Conservation (phyloP, 1,140 invertebrate species). For the Zaprionus gabonicus region DNA sequence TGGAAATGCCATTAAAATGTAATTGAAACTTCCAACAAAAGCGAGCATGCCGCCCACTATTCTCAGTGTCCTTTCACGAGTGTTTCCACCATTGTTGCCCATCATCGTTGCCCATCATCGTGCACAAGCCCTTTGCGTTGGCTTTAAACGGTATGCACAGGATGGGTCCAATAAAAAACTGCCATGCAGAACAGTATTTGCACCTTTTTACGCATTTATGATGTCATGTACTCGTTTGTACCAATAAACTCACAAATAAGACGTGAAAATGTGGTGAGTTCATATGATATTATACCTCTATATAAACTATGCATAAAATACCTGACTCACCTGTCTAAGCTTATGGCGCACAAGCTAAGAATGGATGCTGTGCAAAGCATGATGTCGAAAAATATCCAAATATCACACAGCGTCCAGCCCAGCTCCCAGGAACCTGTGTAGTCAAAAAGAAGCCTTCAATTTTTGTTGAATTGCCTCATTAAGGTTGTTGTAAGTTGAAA, state of each 20-base stretch:
- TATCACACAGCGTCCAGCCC: constrained; percentile 91
- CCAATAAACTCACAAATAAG: constrained; percentile 26
- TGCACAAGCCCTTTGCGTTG: constrained; percentile 11
- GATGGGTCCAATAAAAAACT: constrained; percentile 70
- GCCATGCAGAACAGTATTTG: constrained; percentile 65
- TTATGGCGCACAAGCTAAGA: constrained; percentile 92
- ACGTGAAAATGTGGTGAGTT: constrained; percentile 23
- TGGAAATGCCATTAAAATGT: constrained; percentile 83
- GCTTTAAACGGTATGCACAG: constrained; percentile 53
- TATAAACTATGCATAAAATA: neutral
- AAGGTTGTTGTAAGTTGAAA: neutral
- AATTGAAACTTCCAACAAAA: constrained; percentile 81
- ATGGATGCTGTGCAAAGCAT: constrained; percentile 95
- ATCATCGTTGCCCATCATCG: neutral
- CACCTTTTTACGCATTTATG: constrained; percentile 63
- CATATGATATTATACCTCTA: neutral
- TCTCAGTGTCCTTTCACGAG: constrained; percentile 7
- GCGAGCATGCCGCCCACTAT: constrained; percentile 34
- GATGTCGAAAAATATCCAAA: constrained; percentile 97
- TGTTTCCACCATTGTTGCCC: constrained; percentile 23
- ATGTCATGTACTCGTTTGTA: constrained; percentile 41
- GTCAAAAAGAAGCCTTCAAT: neutral
- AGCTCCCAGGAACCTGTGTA: constrained; percentile 90
- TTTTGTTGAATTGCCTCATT: neutral
- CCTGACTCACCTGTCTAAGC: constrained; percentile 88